phyloP scores from a whole-genome alignment of 2,888 invertebrate species.

The Drosophila setosimentum region DNA sequence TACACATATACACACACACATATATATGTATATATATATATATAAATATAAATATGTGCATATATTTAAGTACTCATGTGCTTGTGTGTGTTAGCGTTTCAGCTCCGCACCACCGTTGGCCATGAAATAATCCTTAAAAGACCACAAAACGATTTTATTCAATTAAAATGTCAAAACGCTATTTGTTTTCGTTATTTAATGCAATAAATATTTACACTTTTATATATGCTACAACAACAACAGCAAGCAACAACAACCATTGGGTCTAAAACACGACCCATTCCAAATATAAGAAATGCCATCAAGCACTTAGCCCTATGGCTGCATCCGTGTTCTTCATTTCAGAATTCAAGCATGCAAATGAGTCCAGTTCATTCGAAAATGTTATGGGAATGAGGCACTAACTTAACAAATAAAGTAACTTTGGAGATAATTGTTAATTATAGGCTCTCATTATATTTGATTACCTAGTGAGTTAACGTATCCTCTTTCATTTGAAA shows the following conservation, averaged over 20 bases:
- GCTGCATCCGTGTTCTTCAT: background rate
- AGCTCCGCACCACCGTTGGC: slow-evolving; percentile 61
- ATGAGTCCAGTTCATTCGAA: background rate
- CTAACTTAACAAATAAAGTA: background rate
- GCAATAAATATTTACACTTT: slow-evolving; percentile 78
- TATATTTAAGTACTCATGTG: slow-evolving; percentile 19
- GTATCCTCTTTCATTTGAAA: background rate
- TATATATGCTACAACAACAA: slow-evolving; percentile 25
- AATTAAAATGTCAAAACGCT: slow-evolving; percentile 80
- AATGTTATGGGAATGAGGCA: background rate
- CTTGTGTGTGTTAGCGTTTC: slow-evolving; percentile 6
- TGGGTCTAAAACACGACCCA: background rate
- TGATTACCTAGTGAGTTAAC: background rate
- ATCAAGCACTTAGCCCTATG: slow-evolving; percentile 1
- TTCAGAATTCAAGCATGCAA: background rate
- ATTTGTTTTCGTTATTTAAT: slow-evolving; percentile 79
- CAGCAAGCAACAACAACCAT: slow-evolving; percentile 4
- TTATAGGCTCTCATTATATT: background rate
- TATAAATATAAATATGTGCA: background rate
- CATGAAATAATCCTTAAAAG: slow-evolving; percentile 80
- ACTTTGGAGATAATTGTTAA: background rate
- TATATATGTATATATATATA: slow-evolving; percentile 1
- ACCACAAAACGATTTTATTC: slow-evolving; percentile 81
- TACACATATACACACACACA: background rate
- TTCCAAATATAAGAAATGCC: background rate